Evolutionary conservation across 2,888 invertebrate species (phyloP).

Genomic region (Molorchus minor): DNA sequence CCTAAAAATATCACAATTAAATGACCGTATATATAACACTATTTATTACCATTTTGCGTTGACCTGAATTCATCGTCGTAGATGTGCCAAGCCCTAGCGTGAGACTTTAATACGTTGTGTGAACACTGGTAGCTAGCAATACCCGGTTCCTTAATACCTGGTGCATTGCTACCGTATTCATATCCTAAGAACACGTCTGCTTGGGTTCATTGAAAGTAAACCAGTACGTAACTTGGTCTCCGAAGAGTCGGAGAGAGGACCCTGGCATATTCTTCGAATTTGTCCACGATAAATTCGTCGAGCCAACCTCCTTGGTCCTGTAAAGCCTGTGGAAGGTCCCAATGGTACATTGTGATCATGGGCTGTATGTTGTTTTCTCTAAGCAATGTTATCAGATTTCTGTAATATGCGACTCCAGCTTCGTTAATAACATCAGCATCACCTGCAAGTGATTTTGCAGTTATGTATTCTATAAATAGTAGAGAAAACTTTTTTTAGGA

Average conservation of each 20-base stretch:
- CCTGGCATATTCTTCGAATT: conserved; percentile 68
- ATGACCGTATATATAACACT: background rate
- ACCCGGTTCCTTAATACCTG: conserved; percentile 58
- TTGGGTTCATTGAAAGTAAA: conserved; percentile 67
- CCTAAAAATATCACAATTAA: conserved; percentile 34
- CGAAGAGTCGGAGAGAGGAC: conserved; percentile 63
- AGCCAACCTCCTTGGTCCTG: conserved; percentile 71
- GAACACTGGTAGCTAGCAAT: conserved; percentile 69
- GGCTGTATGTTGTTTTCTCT: conserved; percentile 65
- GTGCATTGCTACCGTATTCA: conserved; percentile 49
- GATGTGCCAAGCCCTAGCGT: conserved; percentile 70
- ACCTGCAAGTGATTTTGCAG: conserved; percentile 23
- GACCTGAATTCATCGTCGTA: conserved; percentile 68
- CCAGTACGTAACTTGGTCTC: conserved; percentile 62
- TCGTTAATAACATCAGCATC: conserved; percentile 60
- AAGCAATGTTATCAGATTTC: conserved; percentile 62
- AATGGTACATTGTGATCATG: conserved; percentile 70
- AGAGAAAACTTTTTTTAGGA: too few species aligned
- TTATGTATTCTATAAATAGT: too few species aligned
- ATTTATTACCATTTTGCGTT: conserved; percentile 32
- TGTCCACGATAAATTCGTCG: conserved; percentile 68
- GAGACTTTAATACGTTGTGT: conserved; percentile 72
- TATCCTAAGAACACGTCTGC: conserved; percentile 48
- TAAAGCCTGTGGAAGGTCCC: conserved; percentile 42
- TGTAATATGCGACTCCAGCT: conserved; percentile 53